Percentiles rank a stretch among this genome's conserved stretches.
Conservation (phyloP, 2,797 vertebrate species). For the Muscicapa comitata region DNA sequence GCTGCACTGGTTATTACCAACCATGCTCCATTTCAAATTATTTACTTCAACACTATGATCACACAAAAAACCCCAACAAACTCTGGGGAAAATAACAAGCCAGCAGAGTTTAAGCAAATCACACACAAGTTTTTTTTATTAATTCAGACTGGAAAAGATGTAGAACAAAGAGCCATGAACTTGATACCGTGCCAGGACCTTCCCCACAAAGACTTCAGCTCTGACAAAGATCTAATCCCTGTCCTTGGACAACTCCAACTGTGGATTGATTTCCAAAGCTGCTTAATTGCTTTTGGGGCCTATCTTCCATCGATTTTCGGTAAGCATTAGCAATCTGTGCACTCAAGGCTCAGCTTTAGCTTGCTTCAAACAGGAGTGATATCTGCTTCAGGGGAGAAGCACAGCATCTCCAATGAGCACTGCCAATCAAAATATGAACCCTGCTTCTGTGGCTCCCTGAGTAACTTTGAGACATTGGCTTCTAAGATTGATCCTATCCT, state of each 20-base stretch:
- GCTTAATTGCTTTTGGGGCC: constrained; percentile 28
- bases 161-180: neutral
- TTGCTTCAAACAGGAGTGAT: neutral
- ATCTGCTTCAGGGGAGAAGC: neutral
- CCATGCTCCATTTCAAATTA: neutral
- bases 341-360: neutral
- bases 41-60: neutral
- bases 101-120: neutral
- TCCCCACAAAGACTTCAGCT: neutral
- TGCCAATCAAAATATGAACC: neutral
- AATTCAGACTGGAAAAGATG: neutral
- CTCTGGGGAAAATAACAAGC: neutral
- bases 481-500: neutral
- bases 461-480: neutral
- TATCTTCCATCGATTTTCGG: constrained; percentile 11
- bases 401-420: neutral
- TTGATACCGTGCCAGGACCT: neutral
- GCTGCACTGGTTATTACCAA: neutral
- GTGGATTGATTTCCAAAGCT: constrained; percentile 35
- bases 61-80: neutral
- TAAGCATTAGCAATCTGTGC: constrained; percentile 3
- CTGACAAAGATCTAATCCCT: constrained; percentile 11
- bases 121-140: neutral
- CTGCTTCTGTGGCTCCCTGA: neutral
- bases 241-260: constrained; percentile 29